A percentile compares a stretch with the other conserved stretches of the same genome.
These are phyloP conservation scores for Mechanitis mazaeus DNA, from an alignment of 2,888 invertebrate genomes.

Conservation along the genomic window DNA sequence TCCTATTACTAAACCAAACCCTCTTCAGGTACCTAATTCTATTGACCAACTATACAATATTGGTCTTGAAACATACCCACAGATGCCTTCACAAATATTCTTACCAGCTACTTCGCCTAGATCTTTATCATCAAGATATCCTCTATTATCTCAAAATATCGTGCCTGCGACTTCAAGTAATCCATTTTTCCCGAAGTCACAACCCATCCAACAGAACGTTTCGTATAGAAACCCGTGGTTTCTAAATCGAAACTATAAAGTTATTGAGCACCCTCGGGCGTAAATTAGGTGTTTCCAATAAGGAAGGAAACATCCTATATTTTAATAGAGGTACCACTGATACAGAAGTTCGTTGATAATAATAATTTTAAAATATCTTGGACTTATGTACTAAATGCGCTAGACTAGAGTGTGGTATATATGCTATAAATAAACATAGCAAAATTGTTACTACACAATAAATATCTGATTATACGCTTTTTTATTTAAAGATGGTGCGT, in stretches of 20 bases:
- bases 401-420: conserved; percentile 27
- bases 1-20: conserved; percentile 26
- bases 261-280: conserved; percentile 36
- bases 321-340: background rate
- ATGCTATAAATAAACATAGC: conserved; percentile 31
- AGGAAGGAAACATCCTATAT: conserved; percentile 9
- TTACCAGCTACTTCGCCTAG: conserved; percentile 14
- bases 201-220: conserved; percentile 21
- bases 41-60: conserved; percentile 10
- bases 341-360: background rate
- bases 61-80: conserved; percentile 17
- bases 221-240: conserved; percentile 42
- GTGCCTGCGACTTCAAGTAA: conserved; percentile 37
- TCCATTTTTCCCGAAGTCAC: conserved; percentile 21
- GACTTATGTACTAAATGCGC: background rate
- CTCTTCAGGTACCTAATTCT: conserved; percentile 13
- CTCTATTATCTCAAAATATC: conserved; percentile 27
- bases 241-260: conserved; percentile 42
- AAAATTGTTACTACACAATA: conserved; percentile 22
- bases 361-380: background rate
- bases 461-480: conserved; percentile 3
- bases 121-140: conserved; percentile 19
- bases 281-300: conserved; percentile 16
- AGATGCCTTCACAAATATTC: conserved; percentile 19
- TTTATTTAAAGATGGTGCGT: conserved; percentile 1